These are phyloP conservation scores for Stenoptilia bipunctidactyla DNA, from an alignment of 2,888 invertebrate genomes.

Conservation along the genomic window DNA sequence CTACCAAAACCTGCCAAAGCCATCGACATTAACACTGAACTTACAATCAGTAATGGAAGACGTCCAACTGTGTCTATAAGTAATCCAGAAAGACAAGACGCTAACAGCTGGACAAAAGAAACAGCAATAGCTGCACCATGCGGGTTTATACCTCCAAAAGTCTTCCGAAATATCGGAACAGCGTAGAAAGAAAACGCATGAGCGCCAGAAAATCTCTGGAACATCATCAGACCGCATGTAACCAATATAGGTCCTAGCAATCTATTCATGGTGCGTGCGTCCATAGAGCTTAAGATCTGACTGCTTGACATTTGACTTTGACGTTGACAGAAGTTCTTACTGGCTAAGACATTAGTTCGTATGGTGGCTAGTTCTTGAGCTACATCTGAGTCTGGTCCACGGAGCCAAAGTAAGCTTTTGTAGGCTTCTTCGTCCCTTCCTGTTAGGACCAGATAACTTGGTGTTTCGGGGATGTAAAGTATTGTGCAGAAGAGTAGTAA, in stretches of 20 bases:
- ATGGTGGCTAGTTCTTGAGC: slow-evolving; percentile 80
- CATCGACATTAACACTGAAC: slow-evolving; percentile 87
- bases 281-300: slow-evolving; percentile 49
- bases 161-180: slow-evolving; percentile 87
- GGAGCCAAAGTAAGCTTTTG: slow-evolving; percentile 81
- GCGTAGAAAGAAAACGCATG: slow-evolving; percentile 89
- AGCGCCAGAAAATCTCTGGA: slow-evolving; percentile 87
- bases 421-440: slow-evolving; percentile 77
- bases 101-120: slow-evolving; percentile 86
- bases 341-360: slow-evolving; percentile 75
- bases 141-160: slow-evolving; percentile 85
- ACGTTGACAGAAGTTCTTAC: slow-evolving; percentile 60
- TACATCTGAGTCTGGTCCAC: slow-evolving; percentile 86
- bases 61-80: slow-evolving; percentile 90
- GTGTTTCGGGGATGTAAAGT: slow-evolving; percentile 89
- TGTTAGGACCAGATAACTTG: slow-evolving; percentile 83
- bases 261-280: slow-evolving; percentile 57
- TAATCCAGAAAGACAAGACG: slow-evolving; percentile 84
- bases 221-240: slow-evolving; percentile 89
- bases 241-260: slow-evolving; percentile 81
- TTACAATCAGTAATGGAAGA: slow-evolving; percentile 84
- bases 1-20: slow-evolving; percentile 89
- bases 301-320: slow-evolving; percentile 56
- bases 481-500: slow-evolving; percentile 82
- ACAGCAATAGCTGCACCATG: slow-evolving; percentile 89